These are phyloP conservation scores for Diorhabda elongata DNA, from an alignment of 1,140 invertebrate genomes.

Conservation along the genomic window DNA sequence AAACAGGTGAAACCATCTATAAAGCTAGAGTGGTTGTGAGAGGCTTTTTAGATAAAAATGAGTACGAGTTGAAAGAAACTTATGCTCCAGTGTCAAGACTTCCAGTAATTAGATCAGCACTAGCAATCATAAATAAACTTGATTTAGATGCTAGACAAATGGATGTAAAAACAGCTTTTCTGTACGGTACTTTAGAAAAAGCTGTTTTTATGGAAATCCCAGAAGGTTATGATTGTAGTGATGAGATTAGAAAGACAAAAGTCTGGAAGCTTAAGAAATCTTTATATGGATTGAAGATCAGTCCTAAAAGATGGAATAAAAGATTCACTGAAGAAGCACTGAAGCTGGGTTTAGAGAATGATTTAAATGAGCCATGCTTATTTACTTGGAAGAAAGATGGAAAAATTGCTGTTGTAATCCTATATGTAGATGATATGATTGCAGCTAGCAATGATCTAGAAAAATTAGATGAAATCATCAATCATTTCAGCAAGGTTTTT, in stretches of 20 bases:
- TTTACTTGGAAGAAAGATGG: not conserved
- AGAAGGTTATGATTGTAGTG: constrained; percentile 27
- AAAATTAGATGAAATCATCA: no score
- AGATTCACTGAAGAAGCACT: constrained; percentile 34
- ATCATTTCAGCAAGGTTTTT: no score
- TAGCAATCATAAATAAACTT: constrained; percentile 20
- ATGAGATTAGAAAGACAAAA: constrained; percentile 14
- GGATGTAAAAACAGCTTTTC: constrained; percentile 36
- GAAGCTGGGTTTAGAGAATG: constrained; percentile 17
- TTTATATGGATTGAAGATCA: constrained; percentile 39
- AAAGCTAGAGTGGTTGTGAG: constrained; percentile 36
- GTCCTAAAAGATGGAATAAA: constrained; percentile 40
- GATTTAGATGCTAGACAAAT: constrained; percentile 21
- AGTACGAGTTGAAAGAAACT: constrained; percentile 41
- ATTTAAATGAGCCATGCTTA: constrained; percentile 3
- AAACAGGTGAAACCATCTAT: no score
- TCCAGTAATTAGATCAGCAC: constrained; percentile 36
- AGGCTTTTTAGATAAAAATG: constrained; percentile 45
- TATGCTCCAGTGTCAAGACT: constrained; percentile 35
- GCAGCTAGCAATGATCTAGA: no score
- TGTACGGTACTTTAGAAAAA: constrained; percentile 35
- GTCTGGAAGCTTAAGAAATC: constrained; percentile 37
- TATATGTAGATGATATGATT: no score
- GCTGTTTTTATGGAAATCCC: constrained; percentile 41
- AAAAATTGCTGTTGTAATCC: no score